These are phyloP conservation scores for Natrix natrix DNA, from an alignment of 2,797 vertebrate genomes.

Conservation along the genomic window DNA sequence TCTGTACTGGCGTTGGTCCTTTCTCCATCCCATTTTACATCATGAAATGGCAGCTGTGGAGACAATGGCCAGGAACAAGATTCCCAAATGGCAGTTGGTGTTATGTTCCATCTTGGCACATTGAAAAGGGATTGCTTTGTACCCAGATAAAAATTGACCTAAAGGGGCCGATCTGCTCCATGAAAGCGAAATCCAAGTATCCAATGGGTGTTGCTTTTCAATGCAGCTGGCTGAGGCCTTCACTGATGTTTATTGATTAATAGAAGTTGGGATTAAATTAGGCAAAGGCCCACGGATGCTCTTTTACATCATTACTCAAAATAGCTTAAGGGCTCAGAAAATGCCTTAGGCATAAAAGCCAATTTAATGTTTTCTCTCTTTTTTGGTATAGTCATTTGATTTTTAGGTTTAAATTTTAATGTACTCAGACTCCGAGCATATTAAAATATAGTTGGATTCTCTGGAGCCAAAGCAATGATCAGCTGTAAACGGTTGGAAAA, in stretches of 20 bases:
- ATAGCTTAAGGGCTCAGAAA: constrained; percentile 27
- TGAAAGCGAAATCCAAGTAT: neutral
- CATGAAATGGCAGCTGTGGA: neutral
- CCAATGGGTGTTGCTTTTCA: constrained; percentile 28
- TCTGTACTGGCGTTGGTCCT: neutral
- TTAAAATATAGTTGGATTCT: constrained; percentile 34
- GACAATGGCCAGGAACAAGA: neutral
- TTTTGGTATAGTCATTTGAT: constrained; percentile 41
- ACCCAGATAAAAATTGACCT: neutral
- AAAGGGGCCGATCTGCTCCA: neutral
- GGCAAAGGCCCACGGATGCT: constrained; percentile 27
- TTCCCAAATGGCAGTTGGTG: neutral
- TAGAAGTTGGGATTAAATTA: constrained; percentile 45
- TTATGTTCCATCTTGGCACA: neutral
- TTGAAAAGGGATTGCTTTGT: neutral
- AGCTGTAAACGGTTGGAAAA: constrained; percentile 45
- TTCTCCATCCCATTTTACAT: neutral
- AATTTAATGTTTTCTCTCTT: constrained; percentile 43
- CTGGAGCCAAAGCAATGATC: neutral
- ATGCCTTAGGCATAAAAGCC: constrained; percentile 58
- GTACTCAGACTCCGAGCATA: constrained; percentile 25
- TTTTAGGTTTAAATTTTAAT: constrained; percentile 59
- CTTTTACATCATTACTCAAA: constrained; percentile 38
- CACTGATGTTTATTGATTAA: neutral
- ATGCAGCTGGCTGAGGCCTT: neutral